Conservation (phyloP, 2,113 vertebrate genomes). For the Cranoglanis bouderius region DNA sequence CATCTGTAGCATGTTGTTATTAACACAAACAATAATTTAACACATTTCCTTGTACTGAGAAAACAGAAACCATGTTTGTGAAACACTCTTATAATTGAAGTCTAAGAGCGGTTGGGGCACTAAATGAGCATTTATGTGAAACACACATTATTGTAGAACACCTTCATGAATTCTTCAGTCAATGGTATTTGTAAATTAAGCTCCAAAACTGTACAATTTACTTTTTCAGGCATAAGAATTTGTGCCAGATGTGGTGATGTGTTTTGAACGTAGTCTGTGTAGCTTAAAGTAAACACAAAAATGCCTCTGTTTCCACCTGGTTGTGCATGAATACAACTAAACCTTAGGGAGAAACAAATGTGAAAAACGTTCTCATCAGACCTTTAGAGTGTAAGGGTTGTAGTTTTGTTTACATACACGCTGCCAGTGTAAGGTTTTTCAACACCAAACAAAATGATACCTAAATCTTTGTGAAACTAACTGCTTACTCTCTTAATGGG, state of each 20-base stretch:
- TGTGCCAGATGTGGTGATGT: not conserved
- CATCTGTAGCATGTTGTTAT: not conserved
- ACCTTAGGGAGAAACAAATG: not conserved
- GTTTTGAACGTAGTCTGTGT: not conserved
- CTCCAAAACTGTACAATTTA: not conserved
- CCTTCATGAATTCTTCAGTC: not conserved
- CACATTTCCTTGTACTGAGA: not conserved
- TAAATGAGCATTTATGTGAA: not conserved
- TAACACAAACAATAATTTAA: no score
- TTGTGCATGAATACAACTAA: constrained; percentile 1
- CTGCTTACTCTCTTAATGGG: not conserved
- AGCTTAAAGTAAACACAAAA: constrained; percentile 10
- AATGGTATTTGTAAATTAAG: not conserved
- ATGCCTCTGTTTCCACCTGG: constrained; percentile 15
- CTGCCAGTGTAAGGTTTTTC: not conserved
- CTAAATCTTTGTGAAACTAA: constrained; percentile 8
- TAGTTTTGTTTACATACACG: constrained; percentile 14
- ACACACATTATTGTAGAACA: not conserved
- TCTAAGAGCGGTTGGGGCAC: not conserved
- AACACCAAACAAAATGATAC: not conserved
- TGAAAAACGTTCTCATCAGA: not conserved
- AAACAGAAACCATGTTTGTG: not conserved
- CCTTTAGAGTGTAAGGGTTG: not conserved
- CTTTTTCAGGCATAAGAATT: not conserved
- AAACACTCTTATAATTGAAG: not conserved